Base-by-base conservation (phyloP, 2,888 invertebrate species). In the Marasmarcha lunaedactyla region DNA sequence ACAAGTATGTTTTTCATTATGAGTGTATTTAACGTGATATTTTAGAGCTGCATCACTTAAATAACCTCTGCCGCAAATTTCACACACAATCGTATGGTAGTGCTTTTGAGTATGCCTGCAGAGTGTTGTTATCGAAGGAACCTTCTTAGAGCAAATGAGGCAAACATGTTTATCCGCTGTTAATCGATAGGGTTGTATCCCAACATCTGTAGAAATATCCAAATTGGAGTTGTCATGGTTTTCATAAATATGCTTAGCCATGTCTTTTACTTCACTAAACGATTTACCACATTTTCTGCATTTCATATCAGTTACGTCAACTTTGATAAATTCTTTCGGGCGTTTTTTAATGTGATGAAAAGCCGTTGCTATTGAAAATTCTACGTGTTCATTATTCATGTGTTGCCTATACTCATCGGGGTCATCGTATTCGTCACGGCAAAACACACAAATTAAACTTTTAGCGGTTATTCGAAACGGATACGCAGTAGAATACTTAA, bases 391-490 rank as follows among this genome's bases (percentile, higher is more conserved):
- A 0, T 52, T 52, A 52, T 60, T 63, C 69, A 74, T 73, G 40
- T 83, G 83, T 33, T 57, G 58, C 42, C 76, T 59, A 7, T 81
- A 56, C 37, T 65, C 63, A 0, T 62, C 45, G 2, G 81, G 50
- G 1, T 64, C 56, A 35, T 65, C 68, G 46, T 59, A 74, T 44
- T 73, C 71, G 10, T 72, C 72, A 42, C 72, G 74, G 39, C 83
- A 83, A 46, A 72, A 76, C 0, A 73, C 69, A 48, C 83, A 83
- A 3, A 76, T 56, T 41, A 83, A 77, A 52, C 74, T 76, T 50
- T 68, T 73, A 46, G 73, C 76, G 9, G 78, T 60, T 27, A 74
- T 74, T 60, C 76, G 78, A 54, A 83, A 83, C 0, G 81, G 79
- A 44, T 68, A 74, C 14, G 79, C 83, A 30, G 73, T 71, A 1